Base-by-base conservation (phyloP, 2,797 vertebrate genomes). In the Phoxinus dragarum region DNA sequence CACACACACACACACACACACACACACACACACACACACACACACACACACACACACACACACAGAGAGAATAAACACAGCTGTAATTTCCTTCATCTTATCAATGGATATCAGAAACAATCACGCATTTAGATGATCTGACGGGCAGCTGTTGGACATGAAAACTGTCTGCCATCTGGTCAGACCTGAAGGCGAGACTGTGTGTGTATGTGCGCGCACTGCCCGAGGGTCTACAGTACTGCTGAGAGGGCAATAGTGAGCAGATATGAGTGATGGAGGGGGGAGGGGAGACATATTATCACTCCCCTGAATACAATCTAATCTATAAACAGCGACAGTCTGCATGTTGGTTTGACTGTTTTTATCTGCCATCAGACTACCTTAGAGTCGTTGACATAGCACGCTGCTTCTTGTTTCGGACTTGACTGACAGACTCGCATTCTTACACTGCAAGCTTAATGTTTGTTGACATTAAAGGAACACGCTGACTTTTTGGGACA, bases 91-190 rank as follows among this genome's bases (percentile, higher is more conserved):
- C 77, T 68, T 78, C 44, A 82, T 44, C 56, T 16, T 56, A 86
- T 69, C 74, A 72, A 66, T 36, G 3, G 17, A 49, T 75, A 79
- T 88, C 86, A 84, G 72, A 68, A 84, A 78, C 82, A 31, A 49
- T 80, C 84, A 40, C 69, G 44, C 40, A 64, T 31, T 61, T 52
- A 72, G 42, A 76, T 44, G 38, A 47, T 56, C 80, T 40, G 27
- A 40, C 19, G 34, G 69, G 31, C 84, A 83, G 86, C 82, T 81
- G 74, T 81, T 85, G 80, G 72, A 80, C 78, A 74, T 84, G 81
- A 56, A 86, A 76, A 82, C 67, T 76, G 67, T 86, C 81, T 76
- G 67, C 38, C 77, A 75, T 81, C 81, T 82, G 73, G 34, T 77
- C 68, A 36, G 71, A 72, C 49, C 84, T 85, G 52, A 82, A 86